Base-by-base conservation (phyloP, 1,140 invertebrate genomes). In the Cydia fagiglandana region DNA sequence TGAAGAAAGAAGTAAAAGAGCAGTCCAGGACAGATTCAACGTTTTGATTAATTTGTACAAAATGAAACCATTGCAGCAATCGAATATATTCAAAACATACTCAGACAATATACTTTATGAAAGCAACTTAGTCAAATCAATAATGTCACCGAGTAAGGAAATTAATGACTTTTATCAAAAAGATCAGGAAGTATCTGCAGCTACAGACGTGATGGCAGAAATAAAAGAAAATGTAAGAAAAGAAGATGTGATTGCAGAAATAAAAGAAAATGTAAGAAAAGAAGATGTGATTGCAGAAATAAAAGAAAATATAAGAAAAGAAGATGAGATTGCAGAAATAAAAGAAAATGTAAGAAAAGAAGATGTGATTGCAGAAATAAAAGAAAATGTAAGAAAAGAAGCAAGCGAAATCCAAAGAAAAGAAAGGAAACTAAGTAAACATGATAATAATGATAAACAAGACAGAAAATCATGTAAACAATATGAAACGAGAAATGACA, bases 51-150 rank as follows among this genome's bases (percentile, higher is more conserved):
- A 56, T 56, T 17, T 56, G 6, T 56, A 56, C 53, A 56, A 56
- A 17, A n/a, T 56, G 53, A 56, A 56, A 17, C 53, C 53, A 56
- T 56, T 56, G 7, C 53, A 56, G 15, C 53, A 56, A 56, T 56
- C 53, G 5, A 56, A 56, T 56, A 56, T 56, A 56, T 56, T 17
- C 17, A 56, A 56, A 17, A 56, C 53, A 4, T 56, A 56, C 15
- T 56, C 53, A 56, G 20, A 56, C 53, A 17, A 56, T n/a, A 56
- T 56, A 1, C n/a, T 56, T 56, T 17, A 56, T 17, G 53, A 56
- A 56, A 56, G n/a, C n/a, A 56, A 17, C 15, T 0, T 56, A 7
- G 15, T 56, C n/a, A 56, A 56, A 9, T 56, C 53, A 56, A 56
- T 56, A 5, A 17, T 56, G 20, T 17, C 53, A 20, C 5, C 53